Conservation (phyloP, 2,797 vertebrate genomes). For the Philypnodon macrostomus region DNA sequence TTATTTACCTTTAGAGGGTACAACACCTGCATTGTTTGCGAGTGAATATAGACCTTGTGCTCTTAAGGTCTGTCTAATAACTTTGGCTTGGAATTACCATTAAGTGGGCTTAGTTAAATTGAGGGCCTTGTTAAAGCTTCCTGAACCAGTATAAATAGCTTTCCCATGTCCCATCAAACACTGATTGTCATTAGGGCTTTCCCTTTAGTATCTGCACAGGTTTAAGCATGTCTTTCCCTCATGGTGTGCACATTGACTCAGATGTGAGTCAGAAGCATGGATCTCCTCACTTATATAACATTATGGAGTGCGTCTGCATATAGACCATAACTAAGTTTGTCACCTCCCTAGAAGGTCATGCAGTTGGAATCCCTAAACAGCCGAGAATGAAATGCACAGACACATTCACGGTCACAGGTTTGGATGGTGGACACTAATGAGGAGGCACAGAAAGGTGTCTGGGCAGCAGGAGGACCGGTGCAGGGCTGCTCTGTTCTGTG, state of each 20-base stretch:
- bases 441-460: conserved; percentile 18
- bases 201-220: conserved; percentile 31
- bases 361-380: conserved; percentile 5
- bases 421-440: conserved; percentile 35
- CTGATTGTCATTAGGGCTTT: conserved; percentile 30
- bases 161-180: conserved; percentile 13
- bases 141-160: conserved; percentile 35
- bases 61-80: conserved; percentile 19
- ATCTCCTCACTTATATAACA: background rate
- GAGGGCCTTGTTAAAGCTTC: conserved; percentile 22
- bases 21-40: no score
- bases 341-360: background rate
- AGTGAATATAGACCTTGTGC: no score
- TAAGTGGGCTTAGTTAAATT: conserved; percentile 35
- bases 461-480: conserved; percentile 29
- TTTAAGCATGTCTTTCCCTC: conserved; percentile 32
- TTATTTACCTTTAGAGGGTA: no score
- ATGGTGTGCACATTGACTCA: conserved; percentile 8
- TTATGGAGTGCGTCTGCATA: background rate
- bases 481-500: conserved; percentile 22
- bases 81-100: conserved; percentile 28
- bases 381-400: conserved; percentile 22
- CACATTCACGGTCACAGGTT: conserved; percentile 12
- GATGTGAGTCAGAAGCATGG: conserved; percentile 15
- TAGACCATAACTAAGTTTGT: background rate